These are phyloP conservation scores for Tiaroga cobitis DNA, from an alignment of 2,797 vertebrate species.

Conservation along the genomic window DNA sequence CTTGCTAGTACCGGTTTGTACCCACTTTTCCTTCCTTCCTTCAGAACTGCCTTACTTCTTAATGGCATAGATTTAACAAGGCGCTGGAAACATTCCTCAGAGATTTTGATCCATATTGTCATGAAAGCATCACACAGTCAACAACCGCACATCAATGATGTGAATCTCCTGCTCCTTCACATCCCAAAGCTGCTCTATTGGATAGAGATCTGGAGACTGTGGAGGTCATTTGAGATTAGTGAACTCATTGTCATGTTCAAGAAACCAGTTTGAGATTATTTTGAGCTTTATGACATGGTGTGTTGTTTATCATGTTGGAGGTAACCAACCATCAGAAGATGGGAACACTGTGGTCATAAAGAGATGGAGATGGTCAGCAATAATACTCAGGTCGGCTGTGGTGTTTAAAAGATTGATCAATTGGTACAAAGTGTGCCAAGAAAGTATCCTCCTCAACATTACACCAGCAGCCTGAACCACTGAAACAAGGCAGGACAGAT, in stretches of 20 bases:
- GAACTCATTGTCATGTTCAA: not conserved
- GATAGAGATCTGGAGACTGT: conserved; percentile 50
- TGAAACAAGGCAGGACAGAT: no score
- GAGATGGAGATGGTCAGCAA: not conserved
- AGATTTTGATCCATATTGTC: conserved; percentile 29
- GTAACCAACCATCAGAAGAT: not conserved
- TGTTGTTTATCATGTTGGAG: not conserved
- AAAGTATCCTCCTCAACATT: no score
- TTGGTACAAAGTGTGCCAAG: not conserved
- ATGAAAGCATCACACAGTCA: conserved; percentile 63
- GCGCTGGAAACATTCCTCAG: not conserved
- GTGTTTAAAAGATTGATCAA: not conserved
- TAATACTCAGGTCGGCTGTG: not conserved
- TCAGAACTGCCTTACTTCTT: not conserved
- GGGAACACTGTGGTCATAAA: not conserved
- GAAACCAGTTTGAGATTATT: conserved; percentile 11
- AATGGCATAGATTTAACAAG: not conserved
- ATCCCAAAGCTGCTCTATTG: conserved; percentile 54
- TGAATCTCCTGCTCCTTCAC: conserved; percentile 61
- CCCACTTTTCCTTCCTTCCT: not conserved
- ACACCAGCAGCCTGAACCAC: no score
- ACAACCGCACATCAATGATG: conserved; percentile 67
- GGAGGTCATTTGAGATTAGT: conserved; percentile 3
- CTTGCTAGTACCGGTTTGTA: not conserved
- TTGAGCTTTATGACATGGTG: not conserved